Conservation (phyloP, 1,140 invertebrate species). For the Brachionus rubens region DNA sequence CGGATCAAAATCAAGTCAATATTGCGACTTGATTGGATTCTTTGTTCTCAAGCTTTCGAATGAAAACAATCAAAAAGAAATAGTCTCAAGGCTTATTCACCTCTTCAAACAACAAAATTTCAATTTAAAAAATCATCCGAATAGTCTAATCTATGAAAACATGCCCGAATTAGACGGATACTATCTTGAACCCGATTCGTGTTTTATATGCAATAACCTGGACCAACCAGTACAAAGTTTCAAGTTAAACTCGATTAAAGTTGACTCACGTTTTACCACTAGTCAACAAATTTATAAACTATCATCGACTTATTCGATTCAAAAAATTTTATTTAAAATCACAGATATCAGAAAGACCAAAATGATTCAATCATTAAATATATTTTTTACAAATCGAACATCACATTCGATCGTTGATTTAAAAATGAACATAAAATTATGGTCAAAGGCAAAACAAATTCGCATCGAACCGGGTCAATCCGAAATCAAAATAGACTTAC, state of each 20-base stretch:
- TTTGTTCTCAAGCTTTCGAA: constrained; percentile 74
- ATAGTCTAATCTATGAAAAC: constrained; percentile 75
- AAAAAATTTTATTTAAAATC: constrained; percentile 84
- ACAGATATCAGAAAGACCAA: constrained; percentile 91
- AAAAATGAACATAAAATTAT: constrained; percentile 82
- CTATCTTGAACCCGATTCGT: constrained; percentile 92
- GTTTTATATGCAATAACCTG: constrained; percentile 92
- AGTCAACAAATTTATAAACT: constrained; percentile 95
- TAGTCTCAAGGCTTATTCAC: constrained; percentile 74
- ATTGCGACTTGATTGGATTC: constrained; percentile 90
- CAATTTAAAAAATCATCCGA: constrained; percentile 81
- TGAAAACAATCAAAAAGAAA: constrained; percentile 53
- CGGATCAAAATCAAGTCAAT: constrained; percentile 87
- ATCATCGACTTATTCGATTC: constrained; percentile 85
- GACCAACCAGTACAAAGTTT: constrained; percentile 77
- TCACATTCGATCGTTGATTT: constrained; percentile 94
- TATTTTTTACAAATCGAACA: constrained; percentile 92
- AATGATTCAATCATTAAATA: constrained; percentile 86
- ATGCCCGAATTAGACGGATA: constrained; percentile 84
- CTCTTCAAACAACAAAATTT: constrained; percentile 82
- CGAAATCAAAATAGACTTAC: constrained; percentile 78
- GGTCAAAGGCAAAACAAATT: constrained; percentile 92
- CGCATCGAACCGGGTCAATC: constrained; percentile 79
- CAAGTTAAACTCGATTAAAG: constrained; percentile 87
- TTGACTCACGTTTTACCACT: constrained; percentile 94